Percentiles rank a stretch among this genome's conserved stretches.
Evolutionary conservation across 2,888 invertebrate species (phyloP).

Genomic region (Ptilodon capucinus): DNA sequence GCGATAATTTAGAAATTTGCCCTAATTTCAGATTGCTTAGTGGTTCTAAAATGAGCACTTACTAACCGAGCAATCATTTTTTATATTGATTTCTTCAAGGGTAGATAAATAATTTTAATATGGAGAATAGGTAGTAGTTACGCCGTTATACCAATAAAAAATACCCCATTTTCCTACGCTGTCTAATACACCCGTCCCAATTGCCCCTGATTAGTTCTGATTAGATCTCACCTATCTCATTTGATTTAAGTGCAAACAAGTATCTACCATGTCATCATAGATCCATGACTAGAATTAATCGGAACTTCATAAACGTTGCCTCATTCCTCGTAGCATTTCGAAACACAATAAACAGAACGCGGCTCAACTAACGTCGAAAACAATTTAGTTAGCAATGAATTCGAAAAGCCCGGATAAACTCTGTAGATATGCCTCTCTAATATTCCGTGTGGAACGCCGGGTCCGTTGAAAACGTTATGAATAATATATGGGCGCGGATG

Average conservation of each 20-base stretch:
- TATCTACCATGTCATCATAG: background rate
- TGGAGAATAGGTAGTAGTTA: too few species aligned
- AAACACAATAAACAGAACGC: constrained; percentile 2
- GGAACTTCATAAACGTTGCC: too few species aligned
- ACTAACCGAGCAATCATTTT: too few species aligned
- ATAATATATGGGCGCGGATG: constrained; percentile 69
- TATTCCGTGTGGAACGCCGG: constrained; percentile 75
- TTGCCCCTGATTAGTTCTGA: too few species aligned
- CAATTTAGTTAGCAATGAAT: constrained; percentile 75
- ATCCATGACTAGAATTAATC: too few species aligned
- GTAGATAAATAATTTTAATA: too few species aligned
- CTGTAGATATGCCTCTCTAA: constrained; percentile 66
- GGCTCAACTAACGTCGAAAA: constrained; percentile 47
- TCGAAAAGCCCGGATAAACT: constrained; percentile 65
- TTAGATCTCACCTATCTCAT: too few species aligned
- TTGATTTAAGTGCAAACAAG: too few species aligned
- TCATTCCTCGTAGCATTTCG: background rate
- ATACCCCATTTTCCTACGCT: too few species aligned
- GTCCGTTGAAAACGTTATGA: constrained; percentile 74
- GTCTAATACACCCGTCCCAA: too few species aligned
- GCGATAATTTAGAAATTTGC: constrained; percentile 40
- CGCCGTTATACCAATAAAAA: too few species aligned
- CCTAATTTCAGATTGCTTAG: constrained; percentile 30
- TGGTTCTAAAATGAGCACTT: background rate
- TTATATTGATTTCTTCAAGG: too few species aligned